Evolutionary conservation across 1,140 invertebrate species (phyloP), one percentile per base, ranked within the genome.

Genomic region (Penaeus vannamei): DNA sequence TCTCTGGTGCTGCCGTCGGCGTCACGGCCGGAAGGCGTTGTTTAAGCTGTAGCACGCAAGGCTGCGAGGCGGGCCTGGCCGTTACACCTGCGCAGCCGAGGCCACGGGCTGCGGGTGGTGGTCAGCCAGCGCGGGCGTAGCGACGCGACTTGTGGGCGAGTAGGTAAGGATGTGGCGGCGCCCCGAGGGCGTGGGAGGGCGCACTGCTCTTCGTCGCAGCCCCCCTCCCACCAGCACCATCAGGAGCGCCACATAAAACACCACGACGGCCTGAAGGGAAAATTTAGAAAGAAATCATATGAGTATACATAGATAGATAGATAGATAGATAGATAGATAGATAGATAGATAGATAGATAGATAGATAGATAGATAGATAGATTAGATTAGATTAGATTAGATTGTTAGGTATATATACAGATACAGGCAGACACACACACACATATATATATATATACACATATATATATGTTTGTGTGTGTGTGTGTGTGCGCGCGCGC

Each of bases 181-280:
- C 19, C 87, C 87, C 4, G 87, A 89, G 22, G 87, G 82, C 1
- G 80, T 61, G 29, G 69, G 23, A 29, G 66, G 59, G 19, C 81
- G 14, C 17, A 23, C 66, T 0, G 81, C 87, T 46, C 81, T 26
- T 20, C 81, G 23, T n/a, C 87, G 42, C 53, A 46, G 60, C n/a
- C 72, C 29, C 3, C 87, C 87, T 22, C 86, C 86, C 26, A 89
- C 87, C 8, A 89, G 36, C 64, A 89, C 87, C 82, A 89, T 66
- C 20, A 89, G 81, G 19, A 89, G 87, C 64, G 87, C 87, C 69
- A 89, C 87, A 62, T 89, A 89, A 46, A 89, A 89, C 62, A 89
- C 81, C 53, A 89, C 87, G 42, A 89, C 87, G 19, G 87, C 87
- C 87, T 89, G 81, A 8, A 46, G 59, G 23, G 46, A 42, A 42